Base-by-base conservation (phyloP, 1,140 invertebrate genomes). In the Drosophila malerkotliana region DNA sequence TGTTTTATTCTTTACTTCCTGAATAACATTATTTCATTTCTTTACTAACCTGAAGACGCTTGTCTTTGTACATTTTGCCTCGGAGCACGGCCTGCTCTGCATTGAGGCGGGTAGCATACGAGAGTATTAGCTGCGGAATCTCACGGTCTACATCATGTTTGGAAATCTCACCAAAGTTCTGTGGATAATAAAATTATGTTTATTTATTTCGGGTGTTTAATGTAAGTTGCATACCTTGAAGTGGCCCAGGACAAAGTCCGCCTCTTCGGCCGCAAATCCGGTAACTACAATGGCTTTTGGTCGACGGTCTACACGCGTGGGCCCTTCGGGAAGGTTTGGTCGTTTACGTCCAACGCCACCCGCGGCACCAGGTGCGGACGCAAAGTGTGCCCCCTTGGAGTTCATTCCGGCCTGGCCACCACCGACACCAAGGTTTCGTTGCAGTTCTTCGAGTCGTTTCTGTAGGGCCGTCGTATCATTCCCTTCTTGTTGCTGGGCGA, bases 121-220 rank as follows among this genome's bases (percentile, higher is more conserved):
- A 87, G 48, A 92, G 73, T 71, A 90, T 91, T 49, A 92, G 44
- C 55, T 83, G 90, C 30, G 91, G 91, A 77, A 91, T 91, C 56
- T 87, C 83, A 60, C 83, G 79, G 69, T 92, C 91, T 18, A 92
- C 74, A 63, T 91, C 89, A 54, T 92, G 91, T 45, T 92, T 92
- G 5, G 81, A 91, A 56, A 92, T 91, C 66, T 92, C 91, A 47
- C 91, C 91, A 57, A 92, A 92, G 74, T 91, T 77, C 91, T 92
- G 59, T 49, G 24, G 5, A 48, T 15, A n/a, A 5, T 7, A 6
- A 28, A 28, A 28, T 28, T 5, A 7, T 28, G 26, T 28, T 1
- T 28, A 28, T 28, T 28, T 6, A 6, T 28, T 28, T 28, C 6
- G 26, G 26, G 1, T 28, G 4, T 7, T 28, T 6, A 28, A 28